Conservation (phyloP, 2,113 vertebrate species). For the Prunella fulvescens region DNA sequence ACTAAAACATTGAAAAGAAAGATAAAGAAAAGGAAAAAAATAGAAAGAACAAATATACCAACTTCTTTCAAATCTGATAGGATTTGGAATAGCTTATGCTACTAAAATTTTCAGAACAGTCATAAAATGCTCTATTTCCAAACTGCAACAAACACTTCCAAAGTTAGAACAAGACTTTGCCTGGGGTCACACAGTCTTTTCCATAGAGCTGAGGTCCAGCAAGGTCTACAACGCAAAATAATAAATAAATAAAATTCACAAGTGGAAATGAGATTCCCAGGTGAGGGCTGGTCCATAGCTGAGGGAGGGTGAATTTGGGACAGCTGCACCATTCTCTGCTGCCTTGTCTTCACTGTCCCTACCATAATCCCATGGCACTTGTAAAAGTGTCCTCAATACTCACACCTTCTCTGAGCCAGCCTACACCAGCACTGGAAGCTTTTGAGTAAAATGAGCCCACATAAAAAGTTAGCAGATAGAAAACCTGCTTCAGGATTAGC, state of each 20-base stretch:
- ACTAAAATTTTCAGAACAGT: background rate
- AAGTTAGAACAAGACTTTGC: background rate
- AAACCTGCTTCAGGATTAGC: background rate
- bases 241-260: background rate
- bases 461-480: background rate
- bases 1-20: background rate
- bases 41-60: background rate
- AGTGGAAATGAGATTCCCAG: background rate
- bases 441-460: background rate
- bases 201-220: background rate
- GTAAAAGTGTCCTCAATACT: background rate
- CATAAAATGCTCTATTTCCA: background rate
- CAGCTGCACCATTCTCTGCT: background rate
- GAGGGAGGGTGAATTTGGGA: rapidly evolving
- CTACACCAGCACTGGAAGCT: background rate
- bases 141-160: background rate
- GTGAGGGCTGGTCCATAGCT: background rate
- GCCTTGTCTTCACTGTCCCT: background rate
- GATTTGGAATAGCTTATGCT: background rate
- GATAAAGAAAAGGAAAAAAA: background rate
- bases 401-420: background rate
- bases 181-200: background rate
- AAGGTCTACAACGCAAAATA: background rate
- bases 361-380: rapidly evolving
- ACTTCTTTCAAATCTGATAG: background rate